Evolutionary conservation across 1,140 invertebrate genomes (phyloP), one percentile per base, ranked within the genome.

Genomic region (Brachionus sp.): DNA sequence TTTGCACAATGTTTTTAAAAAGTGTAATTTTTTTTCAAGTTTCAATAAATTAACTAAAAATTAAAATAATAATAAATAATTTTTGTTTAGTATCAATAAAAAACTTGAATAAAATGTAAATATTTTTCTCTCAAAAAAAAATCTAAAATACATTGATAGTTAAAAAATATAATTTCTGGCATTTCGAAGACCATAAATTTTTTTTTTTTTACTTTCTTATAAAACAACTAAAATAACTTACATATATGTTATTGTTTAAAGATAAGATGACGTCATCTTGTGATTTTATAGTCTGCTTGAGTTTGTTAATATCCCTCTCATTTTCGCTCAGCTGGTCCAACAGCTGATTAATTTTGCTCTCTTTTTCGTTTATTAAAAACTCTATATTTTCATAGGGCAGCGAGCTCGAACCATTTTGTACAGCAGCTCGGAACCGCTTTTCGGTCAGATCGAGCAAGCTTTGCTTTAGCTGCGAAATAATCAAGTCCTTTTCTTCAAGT

Each of bases 221-320:
- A n/a, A n/a, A n/a, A n/a, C n/a, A n/a, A n/a, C n/a, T n/a, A n/a
- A n/a, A 10, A 33, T 13, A 7, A 66, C 64, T 66, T 66, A 66
- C 64, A 25, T 46, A 75, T 13, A 75, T 75, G 25, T 75, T 75
- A 4, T 75, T 75, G 13, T 75, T 75, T 23, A 46, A 39, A 25
- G 70, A 75, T 25, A 75, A 75, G 25, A 75, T 75, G 6, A 75
- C 70, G n/a, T 75, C 42, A 46, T 75, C 70, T 25, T 75, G 70
- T 29, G 16, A 29, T 23, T 75, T 75, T 23, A 75, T 75, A 25
- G 42, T 46, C 19, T 44, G 16, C 25, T 75, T 75, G 19, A 75
- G 37, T n/a, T 75, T 75, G 12, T 33, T 23, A 23, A 75, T 50
- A n/a, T 75, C 70, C 0, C 42, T n/a, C 3, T 46, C 33, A 13